Base-by-base conservation (phyloP, 2,797 vertebrate genomes). In the Pseudochromis fuscus region DNA sequence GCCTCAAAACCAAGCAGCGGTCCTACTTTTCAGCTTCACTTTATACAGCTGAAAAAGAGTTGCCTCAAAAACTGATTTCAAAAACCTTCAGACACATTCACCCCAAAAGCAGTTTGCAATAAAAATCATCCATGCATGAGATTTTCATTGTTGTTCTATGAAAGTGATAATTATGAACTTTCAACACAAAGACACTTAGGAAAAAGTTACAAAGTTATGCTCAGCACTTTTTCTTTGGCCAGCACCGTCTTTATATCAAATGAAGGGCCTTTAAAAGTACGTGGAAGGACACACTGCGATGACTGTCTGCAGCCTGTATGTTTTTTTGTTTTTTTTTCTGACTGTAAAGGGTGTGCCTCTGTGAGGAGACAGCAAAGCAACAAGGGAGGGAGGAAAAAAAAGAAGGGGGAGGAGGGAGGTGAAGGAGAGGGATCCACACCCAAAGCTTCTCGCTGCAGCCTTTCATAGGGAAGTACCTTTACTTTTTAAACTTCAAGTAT, bases 341-440 rank as follows among this genome's bases (percentile, higher is more conserved):
- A 52, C 58, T 60, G 18, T 63, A 60, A 88, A 91, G 91, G 92
- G 91, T 92, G 91, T 83, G 91, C 83, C 91, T 82, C 81, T 67
- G 66, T 57, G 72, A 84, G 67, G 77, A 90, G 89, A 88, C 87
- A 85, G 88, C 75, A 2, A 35, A 77, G 87, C 78, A 84, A 87
- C 72, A 75, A 77, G 75, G 58, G 72, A 80, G 81, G 78, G 84
- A 70, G 61, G 58, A 28, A 19, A 44, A 71, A 82, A 73, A 88
- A 62, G 64, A 66, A 74, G 58, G 58, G 78, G 81, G 85, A 25
- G 75, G 81, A 87, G 81, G 79, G 78, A 77, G 59, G 73, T 72
- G 67, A 79, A 79, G 65, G 62, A 76, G 79, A 82, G 55, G 67
- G 79, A 88, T 92, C 91, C 91, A 93, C 92, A 92, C 91, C 91